Base-by-base conservation (phyloP, 2,797 vertebrate species). In the Cottoperca gobio region DNA sequence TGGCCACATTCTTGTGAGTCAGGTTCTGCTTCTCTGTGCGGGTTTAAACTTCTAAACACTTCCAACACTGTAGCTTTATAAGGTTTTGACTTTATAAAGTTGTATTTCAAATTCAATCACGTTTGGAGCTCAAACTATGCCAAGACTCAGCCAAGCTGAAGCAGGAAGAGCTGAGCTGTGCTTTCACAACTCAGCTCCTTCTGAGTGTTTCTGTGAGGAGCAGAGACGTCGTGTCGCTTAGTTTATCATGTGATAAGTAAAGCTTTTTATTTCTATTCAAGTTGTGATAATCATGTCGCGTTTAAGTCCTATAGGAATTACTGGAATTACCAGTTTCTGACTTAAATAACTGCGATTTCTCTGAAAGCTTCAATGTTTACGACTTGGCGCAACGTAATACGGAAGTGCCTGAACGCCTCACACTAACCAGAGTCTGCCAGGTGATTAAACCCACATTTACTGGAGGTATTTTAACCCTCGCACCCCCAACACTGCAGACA, bases 51-150 rank as follows among this genome's bases (percentile, higher is more conserved):
- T n/a, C n/a, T n/a, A n/a, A n/a, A n/a, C n/a, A n/a, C n/a, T n/a
- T n/a, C 7, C 7, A 64, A 82, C 78, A 79, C 67, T 81, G 67
- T 82, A 52, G 1, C 66, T 76, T 85, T 70, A 75, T 33, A 33
- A 69, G 39, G 66, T 45, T 57, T 46, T 24, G 0, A 70, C 57
- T 55, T 40, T 49, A 79, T 78, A 45, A 74, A 31, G 75, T 19
- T 45, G 53, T 48, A 48, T 23, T 40, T 23, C 7, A 50, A 55
- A 64, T n/a, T n/a, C 0, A 63, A 64, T 88, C 84, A 69, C 59
- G 73, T 89, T 88, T 83, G 85, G 81, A 73, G 69, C 81, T 86
- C 81, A 79, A 78, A 89, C 48, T 59, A 68, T 0, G 79, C 78
- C 85, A 81, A 81, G 83, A 43, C 45, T 45, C 63, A 70, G 58